Percentiles rank a stretch among this genome's conserved stretches.
Conservation (phyloP, 2,888 invertebrate genomes). For the Cyclophora punctaria region DNA sequence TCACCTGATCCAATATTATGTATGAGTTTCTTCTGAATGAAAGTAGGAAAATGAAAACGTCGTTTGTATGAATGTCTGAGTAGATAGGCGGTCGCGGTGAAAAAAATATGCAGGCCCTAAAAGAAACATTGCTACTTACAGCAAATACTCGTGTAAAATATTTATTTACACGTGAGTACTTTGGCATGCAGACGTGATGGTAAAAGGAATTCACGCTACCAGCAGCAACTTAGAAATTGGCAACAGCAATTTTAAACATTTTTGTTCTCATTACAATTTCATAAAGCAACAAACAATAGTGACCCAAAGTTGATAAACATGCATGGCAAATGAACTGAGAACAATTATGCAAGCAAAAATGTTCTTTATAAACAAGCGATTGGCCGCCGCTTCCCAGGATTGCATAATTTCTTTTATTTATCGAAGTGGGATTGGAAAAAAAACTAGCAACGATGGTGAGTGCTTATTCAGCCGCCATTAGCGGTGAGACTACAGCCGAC, state of each 20-base stretch:
- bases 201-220: no score
- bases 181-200: no score
- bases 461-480: slow-evolving; percentile 41
- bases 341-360: background rate
- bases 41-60: slow-evolving; percentile 3
- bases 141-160: slow-evolving; percentile 3
- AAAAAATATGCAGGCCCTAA: slow-evolving; percentile 2
- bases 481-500: slow-evolving; percentile 34
- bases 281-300: background rate
- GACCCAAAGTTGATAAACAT: background rate
- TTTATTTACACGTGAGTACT: background rate
- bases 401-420: slow-evolving; percentile 41
- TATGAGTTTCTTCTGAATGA: background rate
- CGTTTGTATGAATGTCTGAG: slow-evolving; percentile 12
- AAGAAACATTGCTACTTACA: slow-evolving; percentile 7
- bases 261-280: no score
- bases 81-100: background rate
- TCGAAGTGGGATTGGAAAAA: slow-evolving; percentile 27
- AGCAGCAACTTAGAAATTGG: no score
- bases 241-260: no score
- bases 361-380: slow-evolving; percentile 23
- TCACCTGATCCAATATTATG: no score
- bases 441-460: slow-evolving; percentile 30
- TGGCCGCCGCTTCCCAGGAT: slow-evolving; percentile 25
- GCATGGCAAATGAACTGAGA: background rate